These are phyloP conservation scores for Bemisia tabaci DNA, from an alignment of 1,140 invertebrate species.

Conservation along the genomic window DNA sequence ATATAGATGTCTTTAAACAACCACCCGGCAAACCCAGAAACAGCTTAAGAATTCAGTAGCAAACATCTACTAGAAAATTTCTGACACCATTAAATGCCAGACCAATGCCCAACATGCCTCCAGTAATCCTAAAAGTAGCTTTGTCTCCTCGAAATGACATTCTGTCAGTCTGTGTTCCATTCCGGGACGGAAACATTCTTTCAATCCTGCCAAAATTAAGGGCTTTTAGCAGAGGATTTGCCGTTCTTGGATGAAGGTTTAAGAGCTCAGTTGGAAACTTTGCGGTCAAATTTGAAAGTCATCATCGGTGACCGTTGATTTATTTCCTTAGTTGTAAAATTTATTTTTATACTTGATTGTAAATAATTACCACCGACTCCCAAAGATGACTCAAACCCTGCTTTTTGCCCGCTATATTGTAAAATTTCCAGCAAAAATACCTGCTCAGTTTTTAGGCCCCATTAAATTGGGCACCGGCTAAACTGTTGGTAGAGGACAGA, in stretches of 20 bases:
- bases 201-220: neutral
- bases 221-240: neutral
- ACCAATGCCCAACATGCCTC: slow-evolving; percentile 3
- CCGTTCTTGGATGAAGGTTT: neutral
- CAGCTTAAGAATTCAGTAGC: neutral
- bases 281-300: neutral
- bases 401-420: no score
- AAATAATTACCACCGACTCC: no score
- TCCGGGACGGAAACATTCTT: neutral
- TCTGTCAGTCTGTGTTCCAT: neutral
- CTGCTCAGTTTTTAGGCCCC: no score
- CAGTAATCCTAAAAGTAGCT: slow-evolving; percentile 29
- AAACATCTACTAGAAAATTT: neutral
- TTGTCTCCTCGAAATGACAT: no score
- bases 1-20: neutral
- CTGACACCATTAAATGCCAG: slow-evolving; percentile 10
- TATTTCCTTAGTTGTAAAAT: neutral
- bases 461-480: no score
- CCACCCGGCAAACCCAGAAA: neutral
- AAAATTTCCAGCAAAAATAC: no score
- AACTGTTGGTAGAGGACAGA: no score
- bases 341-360: no score
- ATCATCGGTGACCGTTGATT: neutral
- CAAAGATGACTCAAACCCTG: no score
- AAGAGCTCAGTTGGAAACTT: neutral